Base-by-base conservation (phyloP, 1,140 invertebrate genomes). In the Habropoda laboriosa region DNA sequence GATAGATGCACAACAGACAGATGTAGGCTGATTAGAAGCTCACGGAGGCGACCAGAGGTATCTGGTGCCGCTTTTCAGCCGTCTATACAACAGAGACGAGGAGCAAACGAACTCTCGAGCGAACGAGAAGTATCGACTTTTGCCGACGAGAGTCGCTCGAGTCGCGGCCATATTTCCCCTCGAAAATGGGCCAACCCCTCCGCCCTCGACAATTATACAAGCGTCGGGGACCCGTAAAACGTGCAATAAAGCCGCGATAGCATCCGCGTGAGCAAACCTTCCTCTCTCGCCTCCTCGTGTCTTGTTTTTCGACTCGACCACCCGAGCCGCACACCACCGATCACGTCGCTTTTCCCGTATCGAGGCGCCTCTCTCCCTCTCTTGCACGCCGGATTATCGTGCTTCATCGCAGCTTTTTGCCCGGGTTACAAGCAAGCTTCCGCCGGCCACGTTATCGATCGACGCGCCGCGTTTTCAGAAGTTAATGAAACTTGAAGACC, bases 141-240 rank as follows among this genome's bases (percentile, higher is more conserved):
- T 74, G 73, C 72, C 79, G 71, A 27, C 75, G 24, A 58, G 55
- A 68, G 61, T 66, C 75, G 45, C 67, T 78, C 73, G 57, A 51
- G 60, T 81, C 72, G 78, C 63, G 55, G 83, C 82, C 78, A 87
- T 88, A 88, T 86, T 88, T 89, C 76, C 49, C 66, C 49, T 60
- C 53, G 21, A 79, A 89, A 89, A 89, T 86, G 83, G 80, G 88
- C 64, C 87, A 84, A 89, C 85, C 82, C 82, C 78, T 70, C 57
- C 75, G 49, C 84, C 70, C 81, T 68, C 72, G 79, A 77, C 83
- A 85, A 85, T 85, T 85, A 85, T 67, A 72, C 82, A 72, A 77
- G 68, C 79, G 42, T 81, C 74, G 47, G 67, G 68, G 67, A 32
- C 47, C 67, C 78, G 67, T 84, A 77, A 84, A 84, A 77, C 61